These are phyloP conservation scores for Nephrotoma guestfalica DNA, from an alignment of 2,888 invertebrate genomes.

Conservation along the genomic window DNA sequence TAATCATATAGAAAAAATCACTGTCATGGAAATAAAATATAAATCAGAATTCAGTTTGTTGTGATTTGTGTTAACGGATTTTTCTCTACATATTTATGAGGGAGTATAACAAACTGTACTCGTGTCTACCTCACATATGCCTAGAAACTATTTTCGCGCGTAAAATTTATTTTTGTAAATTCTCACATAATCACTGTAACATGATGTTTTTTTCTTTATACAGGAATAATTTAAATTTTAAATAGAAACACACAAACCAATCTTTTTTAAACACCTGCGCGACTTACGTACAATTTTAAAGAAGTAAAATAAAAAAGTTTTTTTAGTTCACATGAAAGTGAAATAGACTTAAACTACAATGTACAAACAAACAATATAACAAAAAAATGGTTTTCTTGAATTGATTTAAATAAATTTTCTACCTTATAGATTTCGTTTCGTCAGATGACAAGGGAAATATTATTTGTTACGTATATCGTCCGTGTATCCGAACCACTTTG, in stretches of 20 bases:
- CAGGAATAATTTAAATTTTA: not conserved
- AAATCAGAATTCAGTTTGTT: not conserved
- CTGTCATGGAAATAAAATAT: not conserved
- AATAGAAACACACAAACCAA: not conserved
- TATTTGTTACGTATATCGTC: not conserved
- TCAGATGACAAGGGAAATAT: not conserved
- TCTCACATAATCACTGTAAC: not conserved
- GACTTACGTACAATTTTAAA: not conserved
- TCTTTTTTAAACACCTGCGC: not conserved
- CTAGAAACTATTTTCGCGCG: not conserved
- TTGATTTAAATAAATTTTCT: not conserved
- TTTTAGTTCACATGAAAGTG: not conserved
- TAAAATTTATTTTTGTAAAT: not conserved
- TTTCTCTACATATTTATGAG: not conserved
- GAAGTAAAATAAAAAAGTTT: not conserved
- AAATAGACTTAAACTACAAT: not conserved
- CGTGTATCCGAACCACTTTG: not conserved
- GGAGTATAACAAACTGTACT: not conserved
- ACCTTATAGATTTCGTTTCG: not conserved
- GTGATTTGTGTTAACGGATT: not conserved
- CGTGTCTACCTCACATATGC: not conserved
- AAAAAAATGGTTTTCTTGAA: not conserved
- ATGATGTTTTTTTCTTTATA: not conserved
- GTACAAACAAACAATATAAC: not conserved
- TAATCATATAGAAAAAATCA: not conserved